A percentile compares a stretch with the other conserved stretches of the same genome.
phyloP scores from a whole-genome alignment of 53 echinoderm and acorn worm genomes.

The Temnopleurus reevesii region DNA sequence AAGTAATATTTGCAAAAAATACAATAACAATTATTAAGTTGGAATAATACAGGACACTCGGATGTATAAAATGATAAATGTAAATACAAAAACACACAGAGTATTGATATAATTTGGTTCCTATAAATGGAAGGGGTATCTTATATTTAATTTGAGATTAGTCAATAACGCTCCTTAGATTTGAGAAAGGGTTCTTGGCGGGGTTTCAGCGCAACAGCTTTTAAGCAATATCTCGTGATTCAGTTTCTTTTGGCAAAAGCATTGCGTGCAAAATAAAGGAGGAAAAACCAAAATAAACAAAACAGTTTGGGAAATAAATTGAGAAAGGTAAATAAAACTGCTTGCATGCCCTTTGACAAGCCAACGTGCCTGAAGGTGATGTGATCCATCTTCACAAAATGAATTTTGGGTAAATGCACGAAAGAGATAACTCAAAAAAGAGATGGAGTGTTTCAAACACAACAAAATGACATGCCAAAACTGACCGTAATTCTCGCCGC shows the following conservation, averaged over 20 bases:
- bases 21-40: no score
- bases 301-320: slow-evolving; percentile 2
- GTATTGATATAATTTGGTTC: neutral
- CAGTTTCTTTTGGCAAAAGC: slow-evolving; percentile 43
- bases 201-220: neutral
- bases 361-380: slow-evolving; percentile 39
- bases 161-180: neutral
- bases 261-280: slow-evolving; percentile 50
- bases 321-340: slow-evolving; percentile 17
- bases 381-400: slow-evolving; percentile 29
- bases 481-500: slow-evolving; percentile 99
- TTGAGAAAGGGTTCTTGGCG: neutral
- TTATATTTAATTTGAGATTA: neutral
- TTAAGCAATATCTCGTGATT: slow-evolving; percentile 33
- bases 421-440: slow-evolving; percentile 26
- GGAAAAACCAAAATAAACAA: neutral
- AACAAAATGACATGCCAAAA: slow-evolving; percentile 58
- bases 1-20: neutral
- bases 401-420: slow-evolving; percentile 49
- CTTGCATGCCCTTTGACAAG: slow-evolving; percentile 53
- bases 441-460: slow-evolving; percentile 41
- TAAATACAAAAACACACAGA: neutral
- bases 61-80: neutral
- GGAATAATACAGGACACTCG: neutral
- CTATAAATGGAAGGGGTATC: neutral